Evolutionary conservation across 2,888 invertebrate species (phyloP).

Genomic region (Dryocosmus kuriphilus): DNA sequence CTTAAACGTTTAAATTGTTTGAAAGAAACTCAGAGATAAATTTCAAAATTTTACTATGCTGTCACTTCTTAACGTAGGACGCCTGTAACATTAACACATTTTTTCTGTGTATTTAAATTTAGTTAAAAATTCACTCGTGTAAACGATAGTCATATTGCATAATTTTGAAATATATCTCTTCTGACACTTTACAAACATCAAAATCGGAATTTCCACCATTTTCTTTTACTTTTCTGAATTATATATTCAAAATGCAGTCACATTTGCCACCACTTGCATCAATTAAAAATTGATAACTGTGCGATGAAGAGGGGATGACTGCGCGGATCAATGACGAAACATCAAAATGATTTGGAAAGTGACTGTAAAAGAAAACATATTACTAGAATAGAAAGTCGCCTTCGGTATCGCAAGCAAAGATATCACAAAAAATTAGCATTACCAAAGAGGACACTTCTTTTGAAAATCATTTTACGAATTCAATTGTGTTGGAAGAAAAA

Average conservation of each 20-base stretch:
- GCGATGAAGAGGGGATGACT: neutral
- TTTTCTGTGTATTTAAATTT: too few species aligned
- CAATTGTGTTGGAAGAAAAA: neutral
- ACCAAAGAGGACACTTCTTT: neutral
- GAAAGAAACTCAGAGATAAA: too few species aligned
- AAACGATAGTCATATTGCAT: too few species aligned
- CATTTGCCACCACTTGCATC: neutral
- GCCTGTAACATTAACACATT: too few species aligned
- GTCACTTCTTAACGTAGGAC: too few species aligned
- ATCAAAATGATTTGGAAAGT: neutral
- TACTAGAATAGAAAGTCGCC: neutral
- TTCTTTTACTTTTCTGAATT: neutral
- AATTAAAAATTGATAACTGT: slow-evolving; percentile 1
- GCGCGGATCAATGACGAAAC: neutral
- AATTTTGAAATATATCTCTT: too few species aligned
- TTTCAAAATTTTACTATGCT: too few species aligned
- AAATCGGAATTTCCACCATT: too few species aligned
- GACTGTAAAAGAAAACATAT: neutral
- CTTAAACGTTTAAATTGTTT: too few species aligned
- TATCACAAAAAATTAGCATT: neutral
- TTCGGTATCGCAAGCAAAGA: neutral
- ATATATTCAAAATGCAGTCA: neutral
- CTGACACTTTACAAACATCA: too few species aligned
- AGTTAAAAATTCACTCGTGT: too few species aligned
- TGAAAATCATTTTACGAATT: neutral